phyloP scores from a whole-genome alignment of 2,888 invertebrate species.

The Pristionchus maxplancki region DNA sequence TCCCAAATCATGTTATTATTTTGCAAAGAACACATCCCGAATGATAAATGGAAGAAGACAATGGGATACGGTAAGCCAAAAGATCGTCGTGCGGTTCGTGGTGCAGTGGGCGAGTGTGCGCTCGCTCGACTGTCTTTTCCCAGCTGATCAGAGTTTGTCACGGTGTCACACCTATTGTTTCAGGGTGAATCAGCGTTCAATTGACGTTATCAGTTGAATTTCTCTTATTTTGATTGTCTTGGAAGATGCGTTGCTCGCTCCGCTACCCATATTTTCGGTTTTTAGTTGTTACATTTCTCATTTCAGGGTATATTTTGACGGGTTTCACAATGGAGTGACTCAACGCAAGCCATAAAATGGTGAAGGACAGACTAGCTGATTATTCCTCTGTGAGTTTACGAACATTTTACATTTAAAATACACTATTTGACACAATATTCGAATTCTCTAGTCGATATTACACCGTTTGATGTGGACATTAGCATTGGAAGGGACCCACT shows the following conservation, averaged over 20 bases:
- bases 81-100: neutral
- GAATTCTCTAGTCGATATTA: too few species aligned
- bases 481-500: too few species aligned
- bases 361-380: conserved; percentile 28
- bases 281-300: neutral
- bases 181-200: neutral
- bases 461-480: too few species aligned
- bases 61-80: neutral
- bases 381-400: neutral
- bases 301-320: conserved; percentile 30
- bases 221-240: neutral
- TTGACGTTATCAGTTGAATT: neutral
- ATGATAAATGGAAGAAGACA: neutral
- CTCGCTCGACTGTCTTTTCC: neutral
- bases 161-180: neutral
- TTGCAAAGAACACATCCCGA: neutral
- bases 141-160: neutral
- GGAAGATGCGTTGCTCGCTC: neutral
- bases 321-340: conserved; percentile 32
- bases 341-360: conserved; percentile 20
- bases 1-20: neutral
- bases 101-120: neutral
- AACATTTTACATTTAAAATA: neutral
- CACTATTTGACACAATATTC: neutral
- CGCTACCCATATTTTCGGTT: neutral